Evolutionary conservation across 1,140 invertebrate species (phyloP).

Genomic region (Sycobia sp.): DNA sequence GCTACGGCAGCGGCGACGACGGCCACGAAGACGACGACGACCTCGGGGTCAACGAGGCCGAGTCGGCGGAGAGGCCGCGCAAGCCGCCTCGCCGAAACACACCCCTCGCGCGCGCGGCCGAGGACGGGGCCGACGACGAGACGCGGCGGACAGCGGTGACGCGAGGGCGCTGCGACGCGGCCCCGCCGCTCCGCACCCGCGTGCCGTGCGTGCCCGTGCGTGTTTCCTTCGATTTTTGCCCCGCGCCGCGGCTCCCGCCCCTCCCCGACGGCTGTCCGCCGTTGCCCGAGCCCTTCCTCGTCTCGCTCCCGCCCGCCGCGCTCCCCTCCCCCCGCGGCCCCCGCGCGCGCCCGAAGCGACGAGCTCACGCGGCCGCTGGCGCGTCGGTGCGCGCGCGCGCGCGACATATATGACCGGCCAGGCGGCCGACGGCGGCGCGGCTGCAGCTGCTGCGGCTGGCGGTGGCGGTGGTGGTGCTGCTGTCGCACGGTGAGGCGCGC

Average conservation of each 20-base stretch:
- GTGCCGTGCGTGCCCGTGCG: no score
- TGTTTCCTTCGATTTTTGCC: no score
- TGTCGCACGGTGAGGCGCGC: background rate
- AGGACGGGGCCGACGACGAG: slow-evolving; percentile 17
- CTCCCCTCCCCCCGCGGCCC: background rate
- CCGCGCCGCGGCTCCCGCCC: background rate
- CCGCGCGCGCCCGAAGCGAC: no score
- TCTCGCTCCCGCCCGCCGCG: background rate
- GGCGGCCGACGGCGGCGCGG: background rate
- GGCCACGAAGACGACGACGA: no score
- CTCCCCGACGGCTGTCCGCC: no score
- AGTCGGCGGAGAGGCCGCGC: slow-evolving; percentile 16
- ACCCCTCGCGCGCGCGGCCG: no score
- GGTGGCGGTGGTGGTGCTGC: background rate
- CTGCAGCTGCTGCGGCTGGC: background rate
- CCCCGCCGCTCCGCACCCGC: background rate
- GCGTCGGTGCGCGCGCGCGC: background rate
- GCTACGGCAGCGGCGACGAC: background rate
- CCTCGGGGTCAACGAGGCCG: no score
- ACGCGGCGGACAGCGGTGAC: slow-evolving; percentile 1
- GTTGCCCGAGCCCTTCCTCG: background rate
- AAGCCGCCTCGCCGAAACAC: slow-evolving; percentile 34
- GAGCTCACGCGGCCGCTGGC: background rate
- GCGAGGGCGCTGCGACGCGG: slow-evolving; percentile 21
- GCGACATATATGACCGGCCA: background rate